Evolutionary conservation across 2,888 invertebrate species (phyloP), one percentile per base, ranked within the genome.

Genomic region (Nysson spinosus): DNA sequence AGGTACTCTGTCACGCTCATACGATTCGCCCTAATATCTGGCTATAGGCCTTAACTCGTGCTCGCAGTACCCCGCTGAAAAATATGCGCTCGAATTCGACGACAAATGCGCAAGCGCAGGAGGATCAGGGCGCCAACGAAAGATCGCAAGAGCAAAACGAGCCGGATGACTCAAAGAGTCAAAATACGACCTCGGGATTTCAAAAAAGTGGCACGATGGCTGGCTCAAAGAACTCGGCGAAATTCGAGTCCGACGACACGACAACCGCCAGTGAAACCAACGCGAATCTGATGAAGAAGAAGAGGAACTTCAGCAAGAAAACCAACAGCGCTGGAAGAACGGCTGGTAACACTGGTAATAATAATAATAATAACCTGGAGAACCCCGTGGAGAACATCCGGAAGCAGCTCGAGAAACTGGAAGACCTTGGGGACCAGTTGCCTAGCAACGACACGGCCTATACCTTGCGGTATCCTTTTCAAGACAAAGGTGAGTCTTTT

Each of bases 351-450:
- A 88, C 87, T 0, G 88, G 88, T 0, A 85, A 82, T 44, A 87
- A 78, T 46, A 77, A 81, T 20, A 80, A 81, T 47, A 85, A 83
- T 52, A 79, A 82, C 37, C 60, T 77, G 0, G 85, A 85, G 17
- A 86, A 85, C 66, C 94, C 95, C 0, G 90, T 95, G 7, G 95
- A 95, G 80, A 93, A 94, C 60, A 88, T 95, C n/a, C 89, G 95
- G 0, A 92, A 93, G 78, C 95, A 95, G 83, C 86, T 95, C 54
- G 92, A 95, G 71, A 94, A 95, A 81, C 88, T 95, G 20, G 95
- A 95, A 79, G 95, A 95, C 80, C 87, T 95, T 32, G 95, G 95
- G 81, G 95, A 95, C 81, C 94, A 95, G 85, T 92, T 95, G 77
- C 93, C 93, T 0, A 91, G 91, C 28, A 94, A 94, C 79, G 93